A percentile compares a stretch with the other conserved stretches of the same genome.
Evolutionary conservation across 2,113 vertebrate species (phyloP).

Genomic region (Antechinus flavipes): DNA sequence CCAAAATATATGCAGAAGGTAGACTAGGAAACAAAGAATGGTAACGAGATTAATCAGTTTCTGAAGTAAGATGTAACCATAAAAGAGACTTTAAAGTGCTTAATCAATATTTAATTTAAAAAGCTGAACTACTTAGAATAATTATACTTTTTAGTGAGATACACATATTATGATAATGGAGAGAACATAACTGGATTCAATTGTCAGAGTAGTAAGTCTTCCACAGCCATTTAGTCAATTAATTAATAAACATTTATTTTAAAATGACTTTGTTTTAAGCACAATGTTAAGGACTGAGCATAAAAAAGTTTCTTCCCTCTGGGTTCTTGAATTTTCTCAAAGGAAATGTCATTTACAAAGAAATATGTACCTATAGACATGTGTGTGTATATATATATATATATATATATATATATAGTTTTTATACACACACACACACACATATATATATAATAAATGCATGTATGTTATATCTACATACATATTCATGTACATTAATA

Average conservation of each 20-base stretch:
- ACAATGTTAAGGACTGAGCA: not conserved
- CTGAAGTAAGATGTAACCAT: not conserved
- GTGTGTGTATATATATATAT: too few species aligned
- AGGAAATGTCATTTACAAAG: not conserved
- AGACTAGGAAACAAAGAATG: not conserved
- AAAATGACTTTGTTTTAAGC: not conserved
- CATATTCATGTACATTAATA: too few species aligned
- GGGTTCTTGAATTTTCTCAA: not conserved
- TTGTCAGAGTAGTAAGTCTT: not conserved
- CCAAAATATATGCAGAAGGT: not conserved
- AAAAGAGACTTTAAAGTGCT: not conserved
- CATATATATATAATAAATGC: not conserved
- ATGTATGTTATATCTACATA: not conserved
- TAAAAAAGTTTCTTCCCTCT: not conserved
- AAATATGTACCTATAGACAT: not conserved
- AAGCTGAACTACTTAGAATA: not conserved
- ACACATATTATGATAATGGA: not conserved
- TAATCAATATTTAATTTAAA: not conserved
- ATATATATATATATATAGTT: not conserved
- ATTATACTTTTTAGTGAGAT: not conserved
- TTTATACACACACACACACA: not conserved
- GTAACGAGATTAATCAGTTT: not conserved
- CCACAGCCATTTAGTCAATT: not conserved
- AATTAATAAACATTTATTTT: not conserved
- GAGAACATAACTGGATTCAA: not conserved